Percentiles rank a stretch among this genome's conserved stretches.
phyloP scores from a whole-genome alignment of 2,888 invertebrate genomes.

The Belgica antarctica region DNA sequence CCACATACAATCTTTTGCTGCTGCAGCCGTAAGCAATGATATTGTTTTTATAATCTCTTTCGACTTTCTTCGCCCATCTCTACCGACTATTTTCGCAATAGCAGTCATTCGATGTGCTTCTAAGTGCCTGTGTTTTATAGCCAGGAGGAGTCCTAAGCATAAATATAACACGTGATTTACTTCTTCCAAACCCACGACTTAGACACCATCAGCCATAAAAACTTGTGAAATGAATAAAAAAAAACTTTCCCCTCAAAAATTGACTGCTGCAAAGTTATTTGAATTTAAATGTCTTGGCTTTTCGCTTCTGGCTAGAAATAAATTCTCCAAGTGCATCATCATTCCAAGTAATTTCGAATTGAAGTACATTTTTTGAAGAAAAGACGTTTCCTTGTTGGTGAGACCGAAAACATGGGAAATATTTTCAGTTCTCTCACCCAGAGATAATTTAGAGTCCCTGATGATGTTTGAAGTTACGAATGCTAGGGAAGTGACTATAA shows the following conservation, averaged over 20 bases:
- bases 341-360: neutral
- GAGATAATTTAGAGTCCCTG: neutral
- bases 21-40: slow-evolving; percentile 26
- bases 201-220: neutral
- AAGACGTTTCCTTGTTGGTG: neutral
- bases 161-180: slow-evolving; percentile 40
- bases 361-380: neutral
- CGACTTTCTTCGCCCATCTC: neutral
- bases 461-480: neutral
- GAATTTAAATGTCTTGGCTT: neutral
- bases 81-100: neutral
- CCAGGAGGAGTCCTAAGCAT: slow-evolving; percentile 40
- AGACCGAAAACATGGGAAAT: neutral
- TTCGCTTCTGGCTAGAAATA: neutral
- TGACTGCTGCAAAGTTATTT: neutral
- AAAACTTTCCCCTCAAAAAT: neutral
- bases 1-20: slow-evolving; percentile 39
- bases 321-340: slow-evolving; percentile 11
- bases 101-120: neutral
- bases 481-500: neutral
- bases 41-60: slow-evolving; percentile 40
- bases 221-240: slow-evolving; percentile 5
- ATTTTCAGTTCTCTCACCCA: neutral
- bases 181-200: neutral
- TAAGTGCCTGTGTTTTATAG: slow-evolving; percentile 32